A percentile compares a stretch with the other conserved stretches of the same genome.
Conservation (phyloP, 35 echinoderm and acorn worm species). For the Apostichopus japonicus region DNA sequence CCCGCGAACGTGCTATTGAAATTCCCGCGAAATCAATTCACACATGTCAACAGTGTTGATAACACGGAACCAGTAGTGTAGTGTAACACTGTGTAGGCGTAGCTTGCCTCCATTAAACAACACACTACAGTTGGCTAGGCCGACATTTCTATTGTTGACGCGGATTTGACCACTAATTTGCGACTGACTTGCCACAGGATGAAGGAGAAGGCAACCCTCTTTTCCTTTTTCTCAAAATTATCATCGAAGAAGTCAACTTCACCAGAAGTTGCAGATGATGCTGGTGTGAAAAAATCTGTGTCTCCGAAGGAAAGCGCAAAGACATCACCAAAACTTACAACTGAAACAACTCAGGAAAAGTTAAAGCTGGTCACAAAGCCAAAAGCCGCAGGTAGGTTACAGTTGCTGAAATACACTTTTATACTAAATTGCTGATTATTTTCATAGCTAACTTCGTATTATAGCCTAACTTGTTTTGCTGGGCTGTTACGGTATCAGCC, state of each 20-base stretch:
- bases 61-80: too few relatives aligned
- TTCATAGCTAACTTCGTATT: too few relatives aligned
- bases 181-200: not conserved
- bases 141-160: too few relatives aligned
- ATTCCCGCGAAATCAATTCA: slow-evolving; percentile 6
- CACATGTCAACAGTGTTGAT: not conserved
- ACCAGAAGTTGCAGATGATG: slow-evolving; percentile 65
- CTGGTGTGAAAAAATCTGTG: slow-evolving; percentile 52
- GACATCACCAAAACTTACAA: not conserved
- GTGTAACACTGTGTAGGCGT: too few relatives aligned
- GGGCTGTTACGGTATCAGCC: too few relatives aligned
- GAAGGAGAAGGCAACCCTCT: slow-evolving; percentile 56
- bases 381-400: not conserved
- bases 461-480: too few relatives aligned
- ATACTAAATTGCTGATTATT: too few relatives aligned
- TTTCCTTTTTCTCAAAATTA: slow-evolving; percentile 75
- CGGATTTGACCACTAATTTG: not conserved
- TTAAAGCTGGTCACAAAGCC: not conserved
- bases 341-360: slow-evolving; percentile 24
- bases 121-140: too few relatives aligned
- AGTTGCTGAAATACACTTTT: too few relatives aligned
- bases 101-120: too few relatives aligned
- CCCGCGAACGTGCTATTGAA: not conserved
- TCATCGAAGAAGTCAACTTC: slow-evolving; percentile 60
- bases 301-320: slow-evolving; percentile 79